A percentile compares a stretch with the other conserved stretches of the same genome.
phyloP scores from a whole-genome alignment of 2,113 vertebrate species.

The Archocentrus centrarchus region DNA sequence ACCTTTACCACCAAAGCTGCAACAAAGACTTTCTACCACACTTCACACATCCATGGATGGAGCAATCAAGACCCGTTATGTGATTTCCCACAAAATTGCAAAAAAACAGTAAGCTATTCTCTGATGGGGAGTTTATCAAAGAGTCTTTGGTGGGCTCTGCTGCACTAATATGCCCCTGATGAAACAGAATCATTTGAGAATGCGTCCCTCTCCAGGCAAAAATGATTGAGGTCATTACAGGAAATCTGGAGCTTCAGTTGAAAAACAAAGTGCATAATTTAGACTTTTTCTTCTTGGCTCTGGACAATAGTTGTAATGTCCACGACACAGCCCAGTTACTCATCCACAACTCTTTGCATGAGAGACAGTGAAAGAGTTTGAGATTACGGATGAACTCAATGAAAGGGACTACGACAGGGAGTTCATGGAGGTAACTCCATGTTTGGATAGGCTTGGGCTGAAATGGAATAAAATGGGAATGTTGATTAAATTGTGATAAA shows the following conservation, averaged over 20 bases:
- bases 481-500: background rate
- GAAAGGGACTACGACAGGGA: background rate
- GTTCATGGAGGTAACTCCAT: background rate
- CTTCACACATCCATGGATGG: background rate
- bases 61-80: background rate
- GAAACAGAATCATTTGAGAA: background rate
- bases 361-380: background rate
- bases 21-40: background rate
- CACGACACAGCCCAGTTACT: background rate
- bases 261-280: background rate
- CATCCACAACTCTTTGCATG: background rate
- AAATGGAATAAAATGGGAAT: too few species aligned
- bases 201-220: background rate
- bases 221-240: background rate
- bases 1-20: slow-evolving; percentile 1
- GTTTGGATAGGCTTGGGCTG: too few species aligned
- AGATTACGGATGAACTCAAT: background rate
- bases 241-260: background rate
- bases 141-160: background rate
- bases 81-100: background rate
- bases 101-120: background rate
- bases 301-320: background rate
- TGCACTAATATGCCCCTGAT: background rate
- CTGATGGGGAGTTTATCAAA: background rate
- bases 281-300: background rate